These are phyloP conservation scores for Dynastes tityus DNA, from an alignment of 2,888 invertebrate genomes.

Conservation along the genomic window DNA sequence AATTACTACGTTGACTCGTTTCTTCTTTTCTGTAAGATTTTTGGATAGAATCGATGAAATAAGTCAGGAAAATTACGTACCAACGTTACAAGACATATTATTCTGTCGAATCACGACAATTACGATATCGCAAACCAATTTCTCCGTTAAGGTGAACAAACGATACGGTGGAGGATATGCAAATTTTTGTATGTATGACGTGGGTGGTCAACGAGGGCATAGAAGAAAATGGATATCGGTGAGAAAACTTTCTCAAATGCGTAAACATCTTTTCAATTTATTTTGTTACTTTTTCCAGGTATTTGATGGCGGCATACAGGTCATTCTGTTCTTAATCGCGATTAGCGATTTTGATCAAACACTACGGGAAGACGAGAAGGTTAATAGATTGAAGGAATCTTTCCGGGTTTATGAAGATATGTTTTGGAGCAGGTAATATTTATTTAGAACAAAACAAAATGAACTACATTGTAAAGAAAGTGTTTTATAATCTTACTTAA, in stretches of 20 bases:
- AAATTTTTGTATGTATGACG: constrained; percentile 87
- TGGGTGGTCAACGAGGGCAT: constrained; percentile 88
- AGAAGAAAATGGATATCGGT: constrained; percentile 88
- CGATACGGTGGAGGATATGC: constrained; percentile 81
- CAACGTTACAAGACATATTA: constrained; percentile 84
- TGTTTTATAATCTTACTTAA: too few relatives aligned
- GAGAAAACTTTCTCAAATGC: constrained; percentile 32
- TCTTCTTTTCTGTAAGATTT: constrained; percentile 71
- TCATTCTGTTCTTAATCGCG: constrained; percentile 86
- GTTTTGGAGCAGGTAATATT: constrained; percentile 80
- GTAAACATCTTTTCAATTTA: not conserved
- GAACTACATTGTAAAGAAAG: too few relatives aligned
- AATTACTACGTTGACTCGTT: too few relatives aligned
- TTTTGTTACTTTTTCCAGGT: constrained; percentile 70
- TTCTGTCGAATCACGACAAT: constrained; percentile 83
- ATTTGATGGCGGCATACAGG: constrained; percentile 84
- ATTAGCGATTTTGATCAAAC: constrained; percentile 87
- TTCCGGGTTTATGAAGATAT: constrained; percentile 82
- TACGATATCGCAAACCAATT: constrained; percentile 83
- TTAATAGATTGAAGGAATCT: constrained; percentile 83
- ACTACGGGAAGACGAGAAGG: constrained; percentile 79
- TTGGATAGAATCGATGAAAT: constrained; percentile 81
- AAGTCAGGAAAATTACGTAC: constrained; percentile 77
- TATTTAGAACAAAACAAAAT: too few relatives aligned
- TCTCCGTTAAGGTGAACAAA: constrained; percentile 80